Evolutionary conservation across 2,888 invertebrate species (phyloP).

Genomic region (Biston stratarius): DNA sequence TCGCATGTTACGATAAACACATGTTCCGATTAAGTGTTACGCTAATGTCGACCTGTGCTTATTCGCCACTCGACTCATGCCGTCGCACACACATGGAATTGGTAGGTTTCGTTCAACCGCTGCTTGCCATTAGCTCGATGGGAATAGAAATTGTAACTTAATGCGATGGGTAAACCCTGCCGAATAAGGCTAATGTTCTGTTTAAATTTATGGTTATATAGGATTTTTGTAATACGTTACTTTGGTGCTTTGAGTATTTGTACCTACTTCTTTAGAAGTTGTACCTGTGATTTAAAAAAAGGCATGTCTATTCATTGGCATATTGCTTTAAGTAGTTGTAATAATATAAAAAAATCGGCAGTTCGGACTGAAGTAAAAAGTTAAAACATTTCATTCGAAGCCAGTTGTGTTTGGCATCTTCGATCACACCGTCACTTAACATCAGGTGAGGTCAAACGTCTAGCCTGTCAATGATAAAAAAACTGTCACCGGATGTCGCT

Average conservation of each 20-base stretch:
- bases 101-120: constrained; percentile 44
- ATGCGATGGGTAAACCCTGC: constrained; percentile 39
- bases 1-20: constrained; percentile 85
- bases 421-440: no score
- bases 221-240: constrained; percentile 30
- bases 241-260: constrained; percentile 8
- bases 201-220: constrained; percentile 31
- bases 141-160: constrained; percentile 46
- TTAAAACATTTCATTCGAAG: background rate
- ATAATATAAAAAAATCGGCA: no score
- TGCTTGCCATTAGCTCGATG: constrained; percentile 42
- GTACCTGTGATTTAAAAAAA: constrained; percentile 6
- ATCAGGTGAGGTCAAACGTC: no score
- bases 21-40: constrained; percentile 82
- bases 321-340: constrained; percentile 6
- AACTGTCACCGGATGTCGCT: no score
- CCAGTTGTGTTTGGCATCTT: no score
- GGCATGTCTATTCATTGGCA: background rate
- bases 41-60: constrained; percentile 67
- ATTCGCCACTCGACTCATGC: constrained; percentile 62
- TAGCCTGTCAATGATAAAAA: no score
- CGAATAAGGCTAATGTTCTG: constrained; percentile 40
- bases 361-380: no score
- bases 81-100: constrained; percentile 54
- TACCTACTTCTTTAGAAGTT: background rate